Base-by-base conservation (phyloP, 2,888 invertebrate genomes). In the Mesorhabditis sp. region DNA sequence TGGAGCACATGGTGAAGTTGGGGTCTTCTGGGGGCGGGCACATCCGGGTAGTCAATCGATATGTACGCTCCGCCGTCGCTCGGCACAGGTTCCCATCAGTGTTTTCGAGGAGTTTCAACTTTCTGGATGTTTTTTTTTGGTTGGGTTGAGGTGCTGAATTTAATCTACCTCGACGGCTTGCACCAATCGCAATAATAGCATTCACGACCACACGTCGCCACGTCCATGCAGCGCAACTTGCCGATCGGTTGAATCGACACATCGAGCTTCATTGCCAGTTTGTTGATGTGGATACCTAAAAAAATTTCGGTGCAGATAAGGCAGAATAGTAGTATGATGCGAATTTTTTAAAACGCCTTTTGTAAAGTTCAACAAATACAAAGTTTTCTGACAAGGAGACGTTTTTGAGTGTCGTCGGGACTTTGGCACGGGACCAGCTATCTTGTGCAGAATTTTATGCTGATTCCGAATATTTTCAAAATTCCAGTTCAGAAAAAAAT, bases 181-280 rank as follows among this genome's bases (percentile, higher is more conserved):
- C 82, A 84, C 83, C 83, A 84, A 74, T 84, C 84, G 68, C 84
- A 84, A 66, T 84, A 84, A 76, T 76, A 84, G 69, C 83, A 83
- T 65, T 84, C 83, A 44, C 84, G 72, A 15, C 84, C 84, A 67
- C 84, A 84, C 13, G 84, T 84, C 5, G 84, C 84, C 3, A 83
- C 83, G 65, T 84, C 84, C 84, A 84, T 84, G 72, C 84, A 84
- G 10, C 84, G 70, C 6, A 84, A 74, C 70, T 84, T 84, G 61
- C 84, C 84, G 62, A 84, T 83, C 13, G 84, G 84, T 66, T 84
- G 84, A 66, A 84, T 82, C 41, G 80, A 79, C n/a, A 84, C 84
- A 68, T 84, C 84, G 15, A 84, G 69, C 65, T 84, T 84, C 84
- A 84, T 84, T 13, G 84, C 84, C 10, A 84, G 73, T 66, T 79